Evolutionary conservation across 2,797 vertebrate genomes (phyloP), one percentile per base, ranked within the genome.

Genomic region (Ctenochaetus hawaiiensis): DNA sequence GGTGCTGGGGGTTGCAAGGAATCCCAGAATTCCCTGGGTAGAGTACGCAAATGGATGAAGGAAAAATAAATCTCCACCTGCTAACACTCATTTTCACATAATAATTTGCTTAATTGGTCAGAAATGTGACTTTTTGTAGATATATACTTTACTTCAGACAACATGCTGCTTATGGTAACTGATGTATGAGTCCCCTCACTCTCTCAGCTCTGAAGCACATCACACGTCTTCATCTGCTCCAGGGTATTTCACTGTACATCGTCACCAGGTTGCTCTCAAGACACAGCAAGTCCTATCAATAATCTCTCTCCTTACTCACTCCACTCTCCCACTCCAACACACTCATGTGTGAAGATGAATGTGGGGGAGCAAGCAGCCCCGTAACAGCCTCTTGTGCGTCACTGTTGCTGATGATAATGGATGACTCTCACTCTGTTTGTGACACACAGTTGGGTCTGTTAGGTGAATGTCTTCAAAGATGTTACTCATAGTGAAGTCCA

Each of bases 401-500:
- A 79, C 77, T 18, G 53, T 68, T 65, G 37, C 58, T 65, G 81
- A 16, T 34, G 48, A 37, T 64, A 49, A 64, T 54, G 48, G 64
- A 44, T 20, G 8, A 74, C 63, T 48, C 52, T 30, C 45, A 51
- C 18, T 13, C 56, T 62, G n/a, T 64, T 13, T 63, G 57, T 71
- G 54, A 71, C 70, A 2, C 72, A 23, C 75, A 71, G 48, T 54
- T 22, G 57, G 6, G 30, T 30, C 45, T 75, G 48, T 47, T 23
- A 13, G 6, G 18, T 68, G 60, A 60, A 78, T 43, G 61, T 59
- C 45, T 77, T 68, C 34, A 52, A 34, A 77, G 30, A 78, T 77
- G 72, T 74, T 65, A 75, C 63, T 86, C 72, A 80, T 65, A 16
- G 65, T 13, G 44, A 80, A 30, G 41, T 81, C 56, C 20, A 41